These are phyloP conservation scores for Hypocryptadius cinnamomeus DNA, from an alignment of 2,113 vertebrate species.

Conservation along the genomic window DNA sequence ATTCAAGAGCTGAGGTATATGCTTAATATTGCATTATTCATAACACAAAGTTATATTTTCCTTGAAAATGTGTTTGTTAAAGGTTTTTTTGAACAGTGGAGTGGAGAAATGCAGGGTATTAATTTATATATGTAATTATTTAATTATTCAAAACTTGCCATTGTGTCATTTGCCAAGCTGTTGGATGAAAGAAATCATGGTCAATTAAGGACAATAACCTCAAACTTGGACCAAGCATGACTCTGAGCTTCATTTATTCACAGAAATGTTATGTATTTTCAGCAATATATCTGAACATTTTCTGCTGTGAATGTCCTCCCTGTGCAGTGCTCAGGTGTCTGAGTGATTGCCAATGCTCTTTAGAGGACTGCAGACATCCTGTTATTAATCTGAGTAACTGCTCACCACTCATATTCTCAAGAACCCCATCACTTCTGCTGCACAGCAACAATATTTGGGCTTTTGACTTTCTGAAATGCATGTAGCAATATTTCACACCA, in stretches of 20 bases:
- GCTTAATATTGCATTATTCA: slow-evolving; percentile 1
- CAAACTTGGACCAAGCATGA: neutral
- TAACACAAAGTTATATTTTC: neutral
- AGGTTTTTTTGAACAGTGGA: neutral
- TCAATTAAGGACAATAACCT: neutral
- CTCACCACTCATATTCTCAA: neutral
- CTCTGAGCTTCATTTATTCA: neutral
- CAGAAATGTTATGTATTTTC: neutral
- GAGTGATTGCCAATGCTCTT: neutral
- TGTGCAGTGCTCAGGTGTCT: neutral
- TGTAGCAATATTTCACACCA: neutral
- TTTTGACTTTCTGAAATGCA: neutral
- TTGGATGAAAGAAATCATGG: neutral
- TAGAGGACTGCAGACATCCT: neutral
- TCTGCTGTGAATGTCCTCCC: neutral
- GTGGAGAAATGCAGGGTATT: neutral
- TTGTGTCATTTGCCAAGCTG: neutral
- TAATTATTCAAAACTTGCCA: neutral
- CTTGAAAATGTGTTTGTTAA: neutral
- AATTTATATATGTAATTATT: neutral
- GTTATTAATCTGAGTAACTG: neutral
- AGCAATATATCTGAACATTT: neutral
- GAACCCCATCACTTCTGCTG: neutral
- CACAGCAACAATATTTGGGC: neutral
- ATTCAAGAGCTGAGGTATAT: neutral